phyloP scores from a whole-genome alignment of 2,888 invertebrate species.

The Pantelozetes paolii region DNA sequence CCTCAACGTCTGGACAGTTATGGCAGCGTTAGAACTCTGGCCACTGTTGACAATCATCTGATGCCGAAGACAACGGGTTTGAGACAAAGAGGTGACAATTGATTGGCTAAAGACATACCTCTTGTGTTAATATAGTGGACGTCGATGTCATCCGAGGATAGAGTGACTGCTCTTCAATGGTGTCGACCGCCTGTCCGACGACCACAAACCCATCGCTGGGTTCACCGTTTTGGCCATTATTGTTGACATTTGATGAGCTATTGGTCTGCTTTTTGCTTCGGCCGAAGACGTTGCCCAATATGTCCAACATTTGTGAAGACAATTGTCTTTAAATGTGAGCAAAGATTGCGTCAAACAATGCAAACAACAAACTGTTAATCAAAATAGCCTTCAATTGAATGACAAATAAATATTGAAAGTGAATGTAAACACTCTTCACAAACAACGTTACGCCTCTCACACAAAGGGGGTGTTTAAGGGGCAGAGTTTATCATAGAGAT shows the following conservation, averaged over 20 bases:
- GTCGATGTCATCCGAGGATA: not conserved
- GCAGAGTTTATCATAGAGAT: no score
- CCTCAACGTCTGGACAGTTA: not conserved
- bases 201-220: constrained; percentile 1
- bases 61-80: not conserved
- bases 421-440: no score
- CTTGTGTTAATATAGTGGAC: constrained; percentile 12
- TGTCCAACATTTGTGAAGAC: not conserved
- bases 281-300: constrained; percentile 26
- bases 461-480: no score
- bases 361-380: no score
- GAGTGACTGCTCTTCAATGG: not conserved
- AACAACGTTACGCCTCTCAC: no score
- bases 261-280: constrained; percentile 11
- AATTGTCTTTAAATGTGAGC: not conserved
- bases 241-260: not conserved
- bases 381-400: no score
- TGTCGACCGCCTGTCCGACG: not conserved
- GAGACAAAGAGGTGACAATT: not conserved
- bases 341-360: no score
- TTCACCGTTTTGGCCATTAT: not conserved
- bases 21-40: not conserved
- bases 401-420: no score
- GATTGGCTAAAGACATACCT: not conserved
- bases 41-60: constrained; percentile 7